These are phyloP conservation scores for Teleiodes luculella DNA, from an alignment of 2,888 invertebrate genomes.

Conservation along the genomic window DNA sequence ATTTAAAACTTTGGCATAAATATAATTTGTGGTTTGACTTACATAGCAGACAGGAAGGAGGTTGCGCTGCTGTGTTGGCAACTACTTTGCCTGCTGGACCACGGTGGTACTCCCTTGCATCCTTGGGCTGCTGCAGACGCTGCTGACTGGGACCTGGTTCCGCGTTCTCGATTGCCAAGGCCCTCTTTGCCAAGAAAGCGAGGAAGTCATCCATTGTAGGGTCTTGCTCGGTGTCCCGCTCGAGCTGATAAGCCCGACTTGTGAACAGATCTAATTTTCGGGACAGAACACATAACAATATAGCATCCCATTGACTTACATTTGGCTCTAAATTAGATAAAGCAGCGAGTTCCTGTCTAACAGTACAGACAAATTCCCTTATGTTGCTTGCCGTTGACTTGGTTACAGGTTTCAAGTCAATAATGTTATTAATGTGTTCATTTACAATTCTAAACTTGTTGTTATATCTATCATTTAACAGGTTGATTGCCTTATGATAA, in stretches of 20 bases:
- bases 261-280: constrained; percentile 12
- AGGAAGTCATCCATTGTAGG: constrained; percentile 2
- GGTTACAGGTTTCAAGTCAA: neutral
- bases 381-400: neutral
- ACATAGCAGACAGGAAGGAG: constrained; percentile 12
- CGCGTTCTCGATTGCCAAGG: constrained; percentile 12
- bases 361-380: neutral
- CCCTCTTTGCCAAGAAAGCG: constrained; percentile 2
- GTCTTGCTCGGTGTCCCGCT: neutral
- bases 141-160: too few relatives aligned
- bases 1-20: constrained; percentile 18
- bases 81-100: too few relatives aligned
- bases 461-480: too few relatives aligned
- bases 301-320: constrained; percentile 10
- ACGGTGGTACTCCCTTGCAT: too few relatives aligned
- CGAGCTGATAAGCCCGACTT: constrained; percentile 9
- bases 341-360: constrained; percentile 7
- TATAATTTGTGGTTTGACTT: constrained; percentile 20
- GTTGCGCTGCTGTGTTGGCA: neutral
- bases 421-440: too few relatives aligned
- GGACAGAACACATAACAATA: neutral
- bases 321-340: too few relatives aligned
- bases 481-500: too few relatives aligned
- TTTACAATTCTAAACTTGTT: too few relatives aligned
- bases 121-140: too few relatives aligned